Evolutionary conservation across 2,113 vertebrate genomes (phyloP), one percentile per base, ranked within the genome.

Genomic region (Ramphastos sulfuratus): DNA sequence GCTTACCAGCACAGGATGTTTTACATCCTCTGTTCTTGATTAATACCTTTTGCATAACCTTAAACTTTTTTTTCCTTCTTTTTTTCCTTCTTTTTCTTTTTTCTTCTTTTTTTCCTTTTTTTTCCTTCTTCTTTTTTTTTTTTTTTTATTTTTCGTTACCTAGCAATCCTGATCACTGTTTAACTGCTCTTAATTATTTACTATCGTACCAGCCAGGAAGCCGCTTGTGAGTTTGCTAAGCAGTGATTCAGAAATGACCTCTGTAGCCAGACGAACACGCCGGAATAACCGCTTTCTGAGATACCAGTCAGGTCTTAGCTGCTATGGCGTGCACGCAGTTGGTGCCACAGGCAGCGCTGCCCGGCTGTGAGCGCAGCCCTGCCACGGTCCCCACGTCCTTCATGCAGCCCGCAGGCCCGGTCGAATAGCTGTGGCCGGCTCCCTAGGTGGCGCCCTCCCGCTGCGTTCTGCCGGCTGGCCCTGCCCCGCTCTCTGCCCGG

Each of bases 401-500:
- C 5, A 18, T 7, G 1, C 10, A 17, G 30, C 48, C 35, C 3
- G 7, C 7, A 15, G 2, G 12, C 50, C 56, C 4, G 21, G 24
- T 39, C 1, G 9, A 24, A 24, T 7, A 28, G 9, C 35, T 21
- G 31, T 4, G 13, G 75, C 3, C 15, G 4, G 30, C 15, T 27
- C 59, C 25, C 9, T 59, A 55, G 65, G 42, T 28, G 31, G 9
- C 8, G 7, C n/a, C 42, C 80, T 17, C 21, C 54, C 18, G 39
- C 30, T 42, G 30, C 4, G 0, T 12, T 12, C 25, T 0, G 1
- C 14, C 27, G 6, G 2, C 6, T 19, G 31, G 2, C 17, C 6
- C 1, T 0, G 3, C 21, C 10, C 9, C 8, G 6, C 6, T 13
- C 28, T 6, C 9, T 7, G 15, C 10, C 7, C 69, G 56, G 60